Evolutionary conservation across 1,140 invertebrate species (phyloP).

Genomic region (Hycleus phaleratus): DNA sequence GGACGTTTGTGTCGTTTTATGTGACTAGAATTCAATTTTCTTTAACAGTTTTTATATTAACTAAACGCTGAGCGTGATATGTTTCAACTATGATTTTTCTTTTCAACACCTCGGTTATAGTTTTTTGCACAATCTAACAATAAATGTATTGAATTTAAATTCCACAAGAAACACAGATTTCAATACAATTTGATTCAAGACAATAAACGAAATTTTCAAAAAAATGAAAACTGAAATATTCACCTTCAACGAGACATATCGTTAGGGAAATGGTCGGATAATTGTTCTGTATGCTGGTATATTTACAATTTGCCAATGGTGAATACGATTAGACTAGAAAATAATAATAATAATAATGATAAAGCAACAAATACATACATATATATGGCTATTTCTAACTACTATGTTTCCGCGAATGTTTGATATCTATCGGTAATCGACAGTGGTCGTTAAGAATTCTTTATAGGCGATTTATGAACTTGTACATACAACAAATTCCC

Average conservation of each 20-base stretch:
- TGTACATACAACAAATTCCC: too few relatives aligned
- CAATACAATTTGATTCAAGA: too few relatives aligned
- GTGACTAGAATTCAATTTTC: conserved; percentile 8
- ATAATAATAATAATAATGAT: background rate
- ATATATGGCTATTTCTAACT: conserved; percentile 2
- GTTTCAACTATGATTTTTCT: conserved; percentile 7
- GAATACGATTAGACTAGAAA: conserved; percentile 12
- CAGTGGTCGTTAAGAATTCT: conserved; percentile 4
- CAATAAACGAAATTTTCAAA: too few relatives aligned
- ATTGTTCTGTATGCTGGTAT: conserved; percentile 13
- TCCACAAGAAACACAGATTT: too few relatives aligned
- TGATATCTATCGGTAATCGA: conserved; percentile 14
- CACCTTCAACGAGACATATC: too few relatives aligned
- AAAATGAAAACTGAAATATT: too few relatives aligned
- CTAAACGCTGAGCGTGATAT: background rate
- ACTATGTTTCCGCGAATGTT: conserved; percentile 8
- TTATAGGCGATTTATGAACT: conserved; percentile 7
- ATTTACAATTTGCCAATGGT: conserved; percentile 10
- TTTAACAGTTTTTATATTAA: conserved; percentile 7
- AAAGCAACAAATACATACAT: too few relatives aligned
- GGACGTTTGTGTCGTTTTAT: background rate
- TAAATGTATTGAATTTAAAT: conserved; percentile 5
- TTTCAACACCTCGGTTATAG: conserved; percentile 4
- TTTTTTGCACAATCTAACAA: background rate
- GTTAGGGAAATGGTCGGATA: background rate